Base-by-base conservation (phyloP, 2,113 vertebrate species). In the Cromileptes altivelis region DNA sequence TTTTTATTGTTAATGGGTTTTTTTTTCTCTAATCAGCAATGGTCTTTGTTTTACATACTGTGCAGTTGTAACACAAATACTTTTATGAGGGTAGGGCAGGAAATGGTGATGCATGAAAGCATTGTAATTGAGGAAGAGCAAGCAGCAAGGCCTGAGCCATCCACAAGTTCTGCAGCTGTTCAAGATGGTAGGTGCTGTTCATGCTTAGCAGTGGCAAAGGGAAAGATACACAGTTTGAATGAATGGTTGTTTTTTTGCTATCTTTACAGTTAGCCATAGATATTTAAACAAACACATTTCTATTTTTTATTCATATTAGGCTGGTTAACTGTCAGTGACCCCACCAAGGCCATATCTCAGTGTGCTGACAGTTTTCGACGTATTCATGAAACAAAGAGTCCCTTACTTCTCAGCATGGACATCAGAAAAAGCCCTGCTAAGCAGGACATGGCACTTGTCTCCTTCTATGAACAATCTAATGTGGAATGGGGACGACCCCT, bases 401-500 rank as follows among this genome's bases (percentile, higher is more conserved):
- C 78, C 15, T 73, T 86, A 50, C 27, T 67, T 67, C 69, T 82
- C 23, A 82, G 53, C 61, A 86, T 86, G 84, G 74, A 86, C 37
- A 45, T 81, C 6, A 71, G 78, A 81, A 64, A 15, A 42, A 72
- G 49, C 37, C 49, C 49, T 72, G 60, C 78, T 72, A 60, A 80
- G 56, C 68, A 80, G 33, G 77, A 80, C 47, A 19, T 40, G 45
- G 77, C 77, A 4, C 77, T 71, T n/a, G 25, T 80, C 58, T 80
- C 27, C 68, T 80, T 64, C 33, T 73, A 72, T 25, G 65, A 81
- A 53, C 67, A 18, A 45, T 60, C 78, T 4, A 85, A 76, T 71
- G n/a, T n/a, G n/a, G n/a, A n/a, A n/a, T n/a, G n/a, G n/a, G n/a
- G n/a, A n/a, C n/a, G n/a, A n/a, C n/a, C n/a, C n/a, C n/a, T n/a